These are phyloP conservation scores for human (Homo sapiens) DNA, from an alignment of 2,113 vertebrate species.

Conservation along the genomic window DNA sequence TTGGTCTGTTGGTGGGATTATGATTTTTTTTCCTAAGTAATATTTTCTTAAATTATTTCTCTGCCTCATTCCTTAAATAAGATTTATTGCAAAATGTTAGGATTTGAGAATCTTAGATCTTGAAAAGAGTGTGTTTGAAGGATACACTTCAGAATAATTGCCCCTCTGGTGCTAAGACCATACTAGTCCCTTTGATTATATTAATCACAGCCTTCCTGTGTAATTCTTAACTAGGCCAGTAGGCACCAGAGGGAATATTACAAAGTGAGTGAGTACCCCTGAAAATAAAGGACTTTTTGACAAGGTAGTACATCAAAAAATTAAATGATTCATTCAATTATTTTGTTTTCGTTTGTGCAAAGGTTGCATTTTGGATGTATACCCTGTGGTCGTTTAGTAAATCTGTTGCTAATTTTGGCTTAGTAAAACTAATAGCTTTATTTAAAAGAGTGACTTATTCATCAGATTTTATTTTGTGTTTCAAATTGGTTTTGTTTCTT, in stretches of 20 bases:
- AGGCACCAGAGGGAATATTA: background rate
- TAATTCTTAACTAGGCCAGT: background rate
- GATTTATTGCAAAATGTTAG: background rate
- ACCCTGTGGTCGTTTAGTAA: background rate
- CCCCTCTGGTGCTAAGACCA: background rate
- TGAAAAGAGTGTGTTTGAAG: conserved; percentile 18
- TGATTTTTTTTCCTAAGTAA: background rate
- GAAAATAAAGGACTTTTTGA: background rate
- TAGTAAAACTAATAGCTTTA: background rate
- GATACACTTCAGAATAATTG: background rate
- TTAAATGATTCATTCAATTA: background rate
- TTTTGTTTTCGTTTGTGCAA: background rate
- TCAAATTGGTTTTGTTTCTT: conserved; percentile 65
- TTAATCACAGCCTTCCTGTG: background rate
- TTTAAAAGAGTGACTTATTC: conserved; percentile 19
- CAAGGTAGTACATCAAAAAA: background rate
- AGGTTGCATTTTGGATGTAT: background rate
- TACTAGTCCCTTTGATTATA: background rate
- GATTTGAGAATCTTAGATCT: conserved; percentile 29
- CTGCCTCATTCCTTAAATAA: conserved; percentile 38
- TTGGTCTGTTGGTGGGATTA: background rate
- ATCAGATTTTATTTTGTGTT: background rate
- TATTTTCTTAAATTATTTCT: conserved; percentile 41
- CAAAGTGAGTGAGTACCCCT: background rate
- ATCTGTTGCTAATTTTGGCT: background rate